A percentile compares a stretch with the other conserved stretches of the same genome.
These are phyloP conservation scores for Chydorus sphaericus DNA, from an alignment of 2,888 invertebrate species.

Conservation along the genomic window DNA sequence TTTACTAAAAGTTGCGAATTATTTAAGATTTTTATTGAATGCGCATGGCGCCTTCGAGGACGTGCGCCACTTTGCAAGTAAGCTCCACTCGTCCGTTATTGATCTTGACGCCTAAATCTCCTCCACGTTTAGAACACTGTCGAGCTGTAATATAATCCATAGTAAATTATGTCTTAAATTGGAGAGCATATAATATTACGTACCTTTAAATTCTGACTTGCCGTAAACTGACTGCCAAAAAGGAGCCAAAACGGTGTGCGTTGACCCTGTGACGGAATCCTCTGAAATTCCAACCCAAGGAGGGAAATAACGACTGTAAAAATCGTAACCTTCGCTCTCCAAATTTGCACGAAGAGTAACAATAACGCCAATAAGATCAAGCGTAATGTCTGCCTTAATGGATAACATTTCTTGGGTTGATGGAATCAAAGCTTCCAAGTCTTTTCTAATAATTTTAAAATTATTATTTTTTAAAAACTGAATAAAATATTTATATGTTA, in stretches of 20 bases:
- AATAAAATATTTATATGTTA: no score
- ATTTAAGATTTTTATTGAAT: no score
- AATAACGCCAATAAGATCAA: constrained; percentile 23
- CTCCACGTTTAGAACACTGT: constrained; percentile 25
- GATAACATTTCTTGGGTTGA: constrained; percentile 18
- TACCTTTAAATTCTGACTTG: constrained; percentile 24
- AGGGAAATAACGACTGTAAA: constrained; percentile 34
- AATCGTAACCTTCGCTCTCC: constrained; percentile 24
- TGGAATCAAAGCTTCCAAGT: constrained; percentile 20
- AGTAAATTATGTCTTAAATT: neutral
- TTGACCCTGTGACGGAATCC: constrained; percentile 34
- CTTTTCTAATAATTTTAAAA: constrained; percentile 14
- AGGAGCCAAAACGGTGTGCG: constrained; percentile 32
- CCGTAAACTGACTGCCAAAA: constrained; percentile 31
- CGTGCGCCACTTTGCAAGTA: constrained; percentile 25
- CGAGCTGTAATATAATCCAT: constrained; percentile 20
- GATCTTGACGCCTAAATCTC: constrained; percentile 22
- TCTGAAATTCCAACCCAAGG: constrained; percentile 34
- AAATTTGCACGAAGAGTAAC: constrained; percentile 25
- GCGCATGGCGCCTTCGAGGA: constrained; percentile 23
- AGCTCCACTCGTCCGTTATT: constrained; percentile 22
- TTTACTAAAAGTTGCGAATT: no score
- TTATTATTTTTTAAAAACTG: neutral
- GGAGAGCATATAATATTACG: no score
- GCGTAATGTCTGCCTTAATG: constrained; percentile 18